These are phyloP conservation scores for Drosophila siamana DNA, from an alignment of 2,888 invertebrate species.

Conservation along the genomic window DNA sequence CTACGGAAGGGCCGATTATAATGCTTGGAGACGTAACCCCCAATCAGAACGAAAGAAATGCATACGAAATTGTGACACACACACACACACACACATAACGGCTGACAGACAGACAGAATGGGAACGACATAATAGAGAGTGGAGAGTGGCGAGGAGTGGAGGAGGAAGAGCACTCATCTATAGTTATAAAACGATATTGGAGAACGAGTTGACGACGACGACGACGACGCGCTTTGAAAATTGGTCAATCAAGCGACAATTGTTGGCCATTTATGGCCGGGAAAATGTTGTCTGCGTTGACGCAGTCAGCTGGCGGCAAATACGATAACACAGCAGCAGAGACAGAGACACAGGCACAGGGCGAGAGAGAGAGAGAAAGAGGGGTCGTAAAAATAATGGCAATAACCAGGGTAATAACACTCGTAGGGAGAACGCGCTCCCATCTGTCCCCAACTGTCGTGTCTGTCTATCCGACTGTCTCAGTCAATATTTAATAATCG, in stretches of 20 bases:
- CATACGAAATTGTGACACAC: constrained; percentile 30
- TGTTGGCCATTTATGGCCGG: constrained; percentile 62
- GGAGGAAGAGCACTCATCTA: constrained; percentile 2
- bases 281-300: constrained; percentile 9
- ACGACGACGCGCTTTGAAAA: constrained; percentile 53
- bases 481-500: constrained; percentile 59
- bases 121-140: constrained; percentile 14
- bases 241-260: constrained; percentile 77
- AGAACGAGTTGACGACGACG: constrained; percentile 50
- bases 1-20: constrained; percentile 14
- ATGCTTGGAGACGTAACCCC: constrained; percentile 17
- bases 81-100: no score
- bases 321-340: constrained; percentile 29
- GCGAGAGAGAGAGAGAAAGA: constrained; percentile 12
- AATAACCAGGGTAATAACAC: constrained; percentile 24
- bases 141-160: neutral
- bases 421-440: neutral
- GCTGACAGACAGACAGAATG: constrained; percentile 27
- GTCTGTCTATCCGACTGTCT: no score
- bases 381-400: constrained; percentile 28
- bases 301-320: constrained; percentile 7
- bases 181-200: constrained; percentile 45
- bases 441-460: constrained; percentile 1
- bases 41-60: constrained; percentile 35
- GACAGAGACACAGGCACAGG: constrained; percentile 1